Conservation (phyloP, 2,113 vertebrate species). For the Corythornis madagascariensis region DNA sequence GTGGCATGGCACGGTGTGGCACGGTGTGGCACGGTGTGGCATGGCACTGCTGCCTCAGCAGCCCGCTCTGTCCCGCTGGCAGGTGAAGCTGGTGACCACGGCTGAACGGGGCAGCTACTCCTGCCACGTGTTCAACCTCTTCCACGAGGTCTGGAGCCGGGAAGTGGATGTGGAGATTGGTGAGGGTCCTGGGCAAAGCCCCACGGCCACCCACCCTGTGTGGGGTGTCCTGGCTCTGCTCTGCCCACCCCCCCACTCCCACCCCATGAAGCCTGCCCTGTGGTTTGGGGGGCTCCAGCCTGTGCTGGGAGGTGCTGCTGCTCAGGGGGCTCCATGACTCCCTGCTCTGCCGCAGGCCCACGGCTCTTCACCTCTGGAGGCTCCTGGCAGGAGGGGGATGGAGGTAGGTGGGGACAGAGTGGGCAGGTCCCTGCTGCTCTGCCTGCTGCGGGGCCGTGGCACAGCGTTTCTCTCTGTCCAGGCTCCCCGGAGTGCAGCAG, state of each 20-base stretch:
- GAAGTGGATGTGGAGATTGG: slow-evolving; percentile 77
- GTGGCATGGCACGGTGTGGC: accelerated
- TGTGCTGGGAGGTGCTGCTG: not conserved
- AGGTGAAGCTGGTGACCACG: slow-evolving; percentile 78
- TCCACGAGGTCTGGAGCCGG: slow-evolving; percentile 81
- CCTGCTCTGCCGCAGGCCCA: not conserved
- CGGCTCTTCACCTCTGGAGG: slow-evolving; percentile 21
- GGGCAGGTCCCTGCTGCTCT: not conserved
- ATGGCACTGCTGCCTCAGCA: not conserved
- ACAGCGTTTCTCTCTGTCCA: not conserved
- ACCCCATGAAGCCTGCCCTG: not conserved
- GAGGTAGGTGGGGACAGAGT: not conserved
- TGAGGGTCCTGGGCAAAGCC: slow-evolving; percentile 23
- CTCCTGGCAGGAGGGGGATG: slow-evolving; percentile 36
- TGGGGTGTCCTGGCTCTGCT: not conserved
- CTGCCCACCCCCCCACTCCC: not conserved
- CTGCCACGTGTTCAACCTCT: slow-evolving; percentile 82
- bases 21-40: accelerated
- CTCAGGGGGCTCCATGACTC: not conserved
- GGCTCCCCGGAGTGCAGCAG: not conserved
- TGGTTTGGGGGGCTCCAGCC: not conserved
- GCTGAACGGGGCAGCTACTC: slow-evolving; percentile 81
- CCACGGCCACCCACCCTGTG: accelerated
- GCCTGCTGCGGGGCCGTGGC: accelerated
- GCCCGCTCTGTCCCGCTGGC: accelerated